Conservation (phyloP, 2,797 vertebrate species). For the Pipistrellus nathusii region DNA sequence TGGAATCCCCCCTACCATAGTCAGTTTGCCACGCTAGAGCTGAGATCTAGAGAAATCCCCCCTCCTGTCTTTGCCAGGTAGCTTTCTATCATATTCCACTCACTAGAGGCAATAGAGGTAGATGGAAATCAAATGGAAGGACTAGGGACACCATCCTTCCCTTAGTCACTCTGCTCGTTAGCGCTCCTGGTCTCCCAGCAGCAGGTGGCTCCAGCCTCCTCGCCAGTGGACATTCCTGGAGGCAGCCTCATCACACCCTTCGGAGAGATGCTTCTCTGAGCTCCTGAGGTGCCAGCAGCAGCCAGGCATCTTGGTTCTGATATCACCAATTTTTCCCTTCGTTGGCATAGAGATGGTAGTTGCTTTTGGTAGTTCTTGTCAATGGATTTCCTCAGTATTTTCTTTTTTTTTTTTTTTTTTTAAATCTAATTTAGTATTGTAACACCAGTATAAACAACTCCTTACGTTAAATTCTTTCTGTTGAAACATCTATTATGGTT, state of each 20-base stretch:
- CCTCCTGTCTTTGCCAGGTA: neutral
- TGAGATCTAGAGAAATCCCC: neutral
- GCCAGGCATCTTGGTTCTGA: neutral
- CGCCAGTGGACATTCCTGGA: neutral
- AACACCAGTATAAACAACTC: neutral
- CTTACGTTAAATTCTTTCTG: neutral
- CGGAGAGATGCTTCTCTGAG: neutral
- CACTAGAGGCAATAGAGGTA: neutral
- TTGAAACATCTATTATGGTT: neutral
- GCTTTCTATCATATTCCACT: neutral
- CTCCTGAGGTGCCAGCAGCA: neutral
- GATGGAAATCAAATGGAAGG: neutral
- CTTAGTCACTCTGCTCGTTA: neutral
- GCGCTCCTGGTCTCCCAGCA: neutral
- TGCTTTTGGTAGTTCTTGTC: neutral
- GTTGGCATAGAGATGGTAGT: neutral
- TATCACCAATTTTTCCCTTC: neutral
- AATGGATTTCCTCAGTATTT: neutral
- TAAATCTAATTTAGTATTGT: neutral
- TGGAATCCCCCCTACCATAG: neutral
- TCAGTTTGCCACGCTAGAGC: neutral
- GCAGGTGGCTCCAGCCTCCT: neutral
- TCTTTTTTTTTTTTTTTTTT: neutral
- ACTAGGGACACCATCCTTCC: neutral
- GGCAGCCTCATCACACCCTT: neutral